These are phyloP conservation scores for Philereme transversata DNA, from an alignment of 2,888 invertebrate species.

Conservation along the genomic window DNA sequence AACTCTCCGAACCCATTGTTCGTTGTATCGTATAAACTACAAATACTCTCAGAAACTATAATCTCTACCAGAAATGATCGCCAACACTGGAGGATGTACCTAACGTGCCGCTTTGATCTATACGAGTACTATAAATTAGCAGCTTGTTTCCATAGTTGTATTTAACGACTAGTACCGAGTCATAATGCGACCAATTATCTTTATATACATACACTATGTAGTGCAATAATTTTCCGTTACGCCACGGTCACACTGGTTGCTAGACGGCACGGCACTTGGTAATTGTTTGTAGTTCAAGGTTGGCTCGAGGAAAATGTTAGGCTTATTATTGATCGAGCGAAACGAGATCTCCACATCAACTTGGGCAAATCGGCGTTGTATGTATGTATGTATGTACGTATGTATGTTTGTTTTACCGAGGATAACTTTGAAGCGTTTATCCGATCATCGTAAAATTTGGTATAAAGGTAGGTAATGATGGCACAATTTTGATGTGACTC, in stretches of 20 bases:
- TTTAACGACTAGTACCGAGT: conserved; percentile 11
- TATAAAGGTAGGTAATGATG: no score
- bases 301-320: conserved; percentile 1
- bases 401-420: no score
- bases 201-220: conserved; percentile 4
- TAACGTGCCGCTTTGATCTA: conserved; percentile 23
- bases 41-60: no score
- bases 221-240: conserved; percentile 15
- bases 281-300: conserved; percentile 15
- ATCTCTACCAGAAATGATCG: not conserved
- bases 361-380: no score
- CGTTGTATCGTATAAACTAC: no score
- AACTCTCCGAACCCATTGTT: no score
- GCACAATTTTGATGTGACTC: no score
- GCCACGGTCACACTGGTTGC: conserved; percentile 18
- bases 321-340: no score
- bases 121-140: conserved; percentile 10
- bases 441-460: no score
- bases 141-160: conserved; percentile 21
- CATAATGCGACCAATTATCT: conserved; percentile 22
- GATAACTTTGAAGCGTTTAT: no score
- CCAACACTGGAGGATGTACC: conserved; percentile 3
- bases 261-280: conserved; percentile 16
- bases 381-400: no score
- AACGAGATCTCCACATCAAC: no score